Percentiles rank a stretch among this genome's conserved stretches.
Conservation (phyloP, 1,140 invertebrate genomes). For the Maconellicoccus hirsutus region DNA sequence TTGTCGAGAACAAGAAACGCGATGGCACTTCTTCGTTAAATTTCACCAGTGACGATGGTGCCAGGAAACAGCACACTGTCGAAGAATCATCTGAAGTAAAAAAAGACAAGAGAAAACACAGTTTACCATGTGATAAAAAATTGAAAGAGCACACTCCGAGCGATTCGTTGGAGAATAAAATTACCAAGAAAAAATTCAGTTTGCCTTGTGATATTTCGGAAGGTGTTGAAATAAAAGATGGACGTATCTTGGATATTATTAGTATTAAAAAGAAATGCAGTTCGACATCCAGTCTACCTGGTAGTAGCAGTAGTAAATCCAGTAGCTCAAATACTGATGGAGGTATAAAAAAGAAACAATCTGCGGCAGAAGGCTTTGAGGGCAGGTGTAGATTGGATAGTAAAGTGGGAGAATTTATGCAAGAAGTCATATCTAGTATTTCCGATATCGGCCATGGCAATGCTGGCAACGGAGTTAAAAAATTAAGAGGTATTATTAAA, state of each 20-base stretch:
- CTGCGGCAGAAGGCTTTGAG: background rate
- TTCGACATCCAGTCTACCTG: background rate
- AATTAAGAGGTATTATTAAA: conserved; percentile 7
- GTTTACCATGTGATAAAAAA: too few relatives aligned
- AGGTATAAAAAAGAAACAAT: background rate
- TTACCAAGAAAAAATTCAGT: background rate
- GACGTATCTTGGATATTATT: background rate
- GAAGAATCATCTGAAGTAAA: too few relatives aligned
- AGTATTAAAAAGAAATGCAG: background rate
- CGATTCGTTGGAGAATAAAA: too few relatives aligned
- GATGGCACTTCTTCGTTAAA: too few relatives aligned
- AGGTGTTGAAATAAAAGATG: background rate
- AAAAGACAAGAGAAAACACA: too few relatives aligned
- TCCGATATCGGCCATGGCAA: background rate
- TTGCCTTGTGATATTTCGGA: background rate
- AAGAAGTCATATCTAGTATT: background rate
- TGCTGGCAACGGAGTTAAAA: background rate
- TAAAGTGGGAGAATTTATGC: background rate
- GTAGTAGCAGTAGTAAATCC: background rate
- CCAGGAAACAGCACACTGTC: too few relatives aligned
- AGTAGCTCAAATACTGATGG: background rate
- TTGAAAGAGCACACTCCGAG: too few relatives aligned
- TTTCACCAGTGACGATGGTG: too few relatives aligned
- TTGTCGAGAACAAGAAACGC: too few relatives aligned
- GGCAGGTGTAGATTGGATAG: background rate